Base-by-base conservation (phyloP, 2,113 vertebrate genomes). In the Haemorhous mexicanus region DNA sequence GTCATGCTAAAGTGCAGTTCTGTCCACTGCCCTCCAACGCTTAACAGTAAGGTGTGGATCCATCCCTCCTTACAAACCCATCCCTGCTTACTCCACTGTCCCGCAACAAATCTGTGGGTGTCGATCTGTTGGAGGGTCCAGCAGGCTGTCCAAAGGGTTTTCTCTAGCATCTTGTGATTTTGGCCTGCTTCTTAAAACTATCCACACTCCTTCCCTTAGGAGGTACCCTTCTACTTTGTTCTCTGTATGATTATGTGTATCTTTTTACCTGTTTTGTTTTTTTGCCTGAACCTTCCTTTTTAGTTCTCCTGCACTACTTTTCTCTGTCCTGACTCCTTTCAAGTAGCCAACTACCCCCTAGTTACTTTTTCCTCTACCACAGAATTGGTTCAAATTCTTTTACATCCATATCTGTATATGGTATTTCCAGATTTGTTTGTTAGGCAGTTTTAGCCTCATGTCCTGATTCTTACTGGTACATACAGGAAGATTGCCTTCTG, bases 21-120 rank as follows among this genome's bases (percentile, higher is more conserved):
- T 53, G 0, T 23, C 21, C 23, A 6, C 4, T 56, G 9, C 16
- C 16, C 8, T 58, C 10, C 30, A 52, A 24, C 21, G 0, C 27
- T 47, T 28, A 14, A 4, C 30, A 15, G 17, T 49, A 23, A 41
- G 14, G 22, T 61, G 23, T 30, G 19, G 35, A 41, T 39, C 35
- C 35, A 1, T 26, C 9, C 9, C 13, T 67, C 16, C 30, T 44
- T 53, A 27, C 8, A 32, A 52, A 33, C 1, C 1, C 6, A 9
- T 30, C 6, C 19, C 20, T 4, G 14, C 22, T n/a, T 26, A 2
- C 16, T 72, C 16, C 10, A 1, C 6, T 13, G 11, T 47, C 27
- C 13, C 55, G 13, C 28, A 30, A 20, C 9, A 35, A 7, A 11
- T n/a, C n/a, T 63, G 5, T 47, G 37, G 70, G 26, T 14, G 0